Conservation (phyloP, 2,797 vertebrate genomes). For the Periparus ater region DNA sequence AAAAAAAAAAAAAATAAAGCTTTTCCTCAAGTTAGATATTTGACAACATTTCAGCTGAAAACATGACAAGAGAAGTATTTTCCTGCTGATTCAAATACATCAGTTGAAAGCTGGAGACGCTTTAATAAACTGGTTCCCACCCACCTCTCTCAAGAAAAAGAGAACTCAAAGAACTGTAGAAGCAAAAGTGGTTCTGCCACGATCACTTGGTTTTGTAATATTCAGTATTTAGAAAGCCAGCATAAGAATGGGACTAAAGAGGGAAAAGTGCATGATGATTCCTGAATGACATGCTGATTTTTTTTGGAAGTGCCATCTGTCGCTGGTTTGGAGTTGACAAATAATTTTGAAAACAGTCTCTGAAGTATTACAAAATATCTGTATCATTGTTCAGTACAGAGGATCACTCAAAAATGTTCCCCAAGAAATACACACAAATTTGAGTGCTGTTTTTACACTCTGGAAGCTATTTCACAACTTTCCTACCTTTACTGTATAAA, state of each 20-base stretch:
- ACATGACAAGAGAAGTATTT: neutral
- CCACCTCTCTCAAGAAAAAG: neutral
- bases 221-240: neutral
- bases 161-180: neutral
- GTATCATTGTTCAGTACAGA: slow-evolving; percentile 34
- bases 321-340: neutral
- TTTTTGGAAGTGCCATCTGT: slow-evolving; percentile 21
- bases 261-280: neutral
- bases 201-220: neutral
- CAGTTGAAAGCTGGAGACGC: neutral
- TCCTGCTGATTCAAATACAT: neutral
- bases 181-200: neutral
- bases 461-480: slow-evolving; percentile 10
- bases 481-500: neutral
- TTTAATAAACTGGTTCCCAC: slow-evolving; percentile 7
- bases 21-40: neutral
- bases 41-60: neutral
- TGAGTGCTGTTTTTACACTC: slow-evolving; percentile 59
- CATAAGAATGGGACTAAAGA: neutral
- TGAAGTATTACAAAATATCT: slow-evolving; percentile 41
- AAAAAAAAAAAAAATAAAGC: neutral
- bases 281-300: slow-evolving; percentile 8
- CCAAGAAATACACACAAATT: slow-evolving; percentile 41
- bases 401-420: slow-evolving; percentile 28
- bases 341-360: slow-evolving; percentile 46